Evolutionary conservation across 2,888 invertebrate species (phyloP).

Genomic region (Odontocolon sp.): DNA sequence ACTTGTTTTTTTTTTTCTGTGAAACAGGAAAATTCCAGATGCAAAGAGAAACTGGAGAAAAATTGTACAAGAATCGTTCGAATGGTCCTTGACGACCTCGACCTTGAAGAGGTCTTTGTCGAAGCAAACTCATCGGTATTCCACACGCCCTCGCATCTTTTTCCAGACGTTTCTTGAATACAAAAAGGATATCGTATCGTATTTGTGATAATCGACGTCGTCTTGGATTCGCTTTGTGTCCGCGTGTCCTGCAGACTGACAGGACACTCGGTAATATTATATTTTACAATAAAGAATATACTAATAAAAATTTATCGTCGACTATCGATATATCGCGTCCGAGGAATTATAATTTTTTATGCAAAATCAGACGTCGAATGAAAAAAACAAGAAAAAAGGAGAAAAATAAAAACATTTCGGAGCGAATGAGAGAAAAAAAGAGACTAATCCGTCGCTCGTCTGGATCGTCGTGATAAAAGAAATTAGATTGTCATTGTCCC

Average conservation of each 20-base stretch:
- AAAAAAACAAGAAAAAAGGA: not conserved
- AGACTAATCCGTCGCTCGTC: no score
- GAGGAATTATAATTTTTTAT: not conserved
- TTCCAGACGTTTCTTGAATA: constrained; percentile 74
- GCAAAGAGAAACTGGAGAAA: not conserved
- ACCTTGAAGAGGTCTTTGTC: constrained; percentile 80
- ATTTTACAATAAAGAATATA: not conserved
- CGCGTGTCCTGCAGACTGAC: not conserved
- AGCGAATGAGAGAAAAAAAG: no score
- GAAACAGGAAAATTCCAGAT: no score
- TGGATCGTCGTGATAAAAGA: no score
- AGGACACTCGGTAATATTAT: not conserved
- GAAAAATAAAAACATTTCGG: not conserved
- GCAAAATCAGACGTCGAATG: not conserved
- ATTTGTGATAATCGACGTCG: not conserved
- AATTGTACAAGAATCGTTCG: constrained; percentile 1
- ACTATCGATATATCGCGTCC: not conserved
- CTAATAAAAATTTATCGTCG: not conserved
- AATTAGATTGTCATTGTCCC: no score
- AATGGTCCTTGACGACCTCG: constrained; percentile 66
- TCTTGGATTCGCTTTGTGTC: not conserved
- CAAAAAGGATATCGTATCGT: constrained; percentile 61
- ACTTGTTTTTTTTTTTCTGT: no score
- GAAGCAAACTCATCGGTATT: constrained; percentile 78
- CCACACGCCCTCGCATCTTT: constrained; percentile 76